Percentiles rank a stretch among this genome's conserved stretches.
These are phyloP conservation scores for Oreochromis grahami DNA, from an alignment of 2,797 vertebrate species.

Conservation along the genomic window DNA sequence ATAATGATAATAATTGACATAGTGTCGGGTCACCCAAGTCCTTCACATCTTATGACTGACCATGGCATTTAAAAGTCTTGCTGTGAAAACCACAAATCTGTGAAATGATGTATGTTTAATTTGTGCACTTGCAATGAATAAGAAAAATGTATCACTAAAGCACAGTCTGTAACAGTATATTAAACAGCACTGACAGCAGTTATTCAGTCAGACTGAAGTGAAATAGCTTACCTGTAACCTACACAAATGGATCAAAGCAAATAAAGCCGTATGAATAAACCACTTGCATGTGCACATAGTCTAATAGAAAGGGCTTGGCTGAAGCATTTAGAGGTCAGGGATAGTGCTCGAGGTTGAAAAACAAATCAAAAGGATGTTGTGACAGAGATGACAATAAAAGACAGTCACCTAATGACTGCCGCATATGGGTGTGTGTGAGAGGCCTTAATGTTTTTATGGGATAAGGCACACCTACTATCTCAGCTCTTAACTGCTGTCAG, in stretches of 20 bases:
- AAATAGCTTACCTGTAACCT: neutral
- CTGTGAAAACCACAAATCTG: neutral
- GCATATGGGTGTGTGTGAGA: neutral
- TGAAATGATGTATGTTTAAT: neutral
- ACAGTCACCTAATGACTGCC: neutral
- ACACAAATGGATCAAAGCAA: constrained; percentile 31
- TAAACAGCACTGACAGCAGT: neutral
- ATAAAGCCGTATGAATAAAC: neutral
- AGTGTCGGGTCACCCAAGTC: neutral
- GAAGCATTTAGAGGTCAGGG: neutral
- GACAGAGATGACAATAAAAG: neutral
- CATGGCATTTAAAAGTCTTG: neutral
- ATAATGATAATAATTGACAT: neutral
- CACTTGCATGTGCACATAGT: neutral
- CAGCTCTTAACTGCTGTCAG: constrained; percentile 10
- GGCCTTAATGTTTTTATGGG: neutral
- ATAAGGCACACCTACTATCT: constrained; percentile 1
- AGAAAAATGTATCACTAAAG: neutral
- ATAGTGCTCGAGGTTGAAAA: neutral
- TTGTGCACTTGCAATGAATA: neutral
- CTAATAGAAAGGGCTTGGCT: neutral
- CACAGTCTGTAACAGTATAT: neutral
- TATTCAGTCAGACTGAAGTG: neutral
- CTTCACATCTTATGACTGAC: neutral
- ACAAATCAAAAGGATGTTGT: neutral